phyloP scores from a whole-genome alignment of 1,140 invertebrate genomes.

The Panagrolaimus sp. region DNA sequence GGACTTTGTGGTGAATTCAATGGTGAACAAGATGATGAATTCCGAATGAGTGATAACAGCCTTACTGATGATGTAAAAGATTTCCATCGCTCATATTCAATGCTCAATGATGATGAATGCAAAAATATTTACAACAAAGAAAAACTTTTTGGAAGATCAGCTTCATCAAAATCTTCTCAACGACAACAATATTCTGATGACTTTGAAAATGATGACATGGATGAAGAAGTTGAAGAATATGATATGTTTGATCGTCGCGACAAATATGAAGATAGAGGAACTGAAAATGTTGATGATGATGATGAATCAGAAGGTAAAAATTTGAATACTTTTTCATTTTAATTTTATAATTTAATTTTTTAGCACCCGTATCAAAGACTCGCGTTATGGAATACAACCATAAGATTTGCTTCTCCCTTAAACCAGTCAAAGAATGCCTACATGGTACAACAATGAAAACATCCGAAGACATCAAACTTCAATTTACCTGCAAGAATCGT shows the following conservation, averaged over 20 bases:
- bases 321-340: neutral
- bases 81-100: slow-evolving; percentile 7
- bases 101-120: slow-evolving; percentile 7
- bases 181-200: neutral
- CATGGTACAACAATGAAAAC: slow-evolving; percentile 11
- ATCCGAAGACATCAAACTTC: slow-evolving; percentile 3
- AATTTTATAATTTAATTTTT: neutral
- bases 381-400: slow-evolving; percentile 26
- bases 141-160: neutral
- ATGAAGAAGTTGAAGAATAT: slow-evolving; percentile 2
- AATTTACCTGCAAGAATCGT: slow-evolving; percentile 42
- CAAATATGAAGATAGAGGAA: neutral
- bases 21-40: slow-evolving; percentile 25
- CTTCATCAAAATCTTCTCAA: slow-evolving; percentile 6
- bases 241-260: neutral
- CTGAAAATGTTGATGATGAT: neutral
- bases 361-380: neutral
- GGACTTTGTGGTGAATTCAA: slow-evolving; percentile 41
- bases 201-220: neutral
- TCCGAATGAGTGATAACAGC: slow-evolving; percentile 23
- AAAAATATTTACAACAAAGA: slow-evolving; percentile 21
- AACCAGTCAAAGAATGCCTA: slow-evolving; percentile 37
- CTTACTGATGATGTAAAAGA: slow-evolving; percentile 16
- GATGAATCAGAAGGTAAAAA: no score
- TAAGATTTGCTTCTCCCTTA: slow-evolving; percentile 42